Evolutionary conservation across 1,140 invertebrate genomes (phyloP), one percentile per base, ranked within the genome.

Genomic region (Euschistus heros): DNA sequence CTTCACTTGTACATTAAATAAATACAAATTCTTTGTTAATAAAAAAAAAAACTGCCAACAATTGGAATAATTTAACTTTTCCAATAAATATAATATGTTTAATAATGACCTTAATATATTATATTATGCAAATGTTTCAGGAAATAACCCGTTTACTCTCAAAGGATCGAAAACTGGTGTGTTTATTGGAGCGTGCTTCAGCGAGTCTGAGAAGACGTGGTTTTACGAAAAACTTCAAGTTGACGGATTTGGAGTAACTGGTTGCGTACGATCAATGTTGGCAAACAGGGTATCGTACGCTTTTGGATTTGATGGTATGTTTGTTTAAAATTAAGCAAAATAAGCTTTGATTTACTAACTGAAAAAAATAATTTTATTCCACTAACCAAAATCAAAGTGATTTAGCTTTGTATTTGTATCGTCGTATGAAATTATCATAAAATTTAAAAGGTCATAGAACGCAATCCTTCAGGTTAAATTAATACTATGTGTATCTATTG

Each of bases 231-330:
- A 83, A 65, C 72, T 81, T 17, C 78, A 81, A 30, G 77, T 76
- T 7, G 76, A 78, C 24, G 80, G 79, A n/a, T 82, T 81, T 69
- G 81, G 80, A 66, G 79, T 93, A 69, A 87, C 85, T 18, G 90
- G 90, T 37, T 94, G 92, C 76, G 86, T 85, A 69, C 82, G 91
- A 65, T 89, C 91, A 10, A 95, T 97, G 91, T 82, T 97, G 74
- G 87, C 92, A 0, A 94, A 96, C 73, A 81, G 93, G 62, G 82
- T 97, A 33, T 95, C 91, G 0, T 88, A 87, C 66, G 84, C 80
- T 74, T 70, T 89, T 13, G 84, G 86, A 60, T 71, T 83, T 0
- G 81, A 80, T 66, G 87, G 86, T 33, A 68, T 59, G 10, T 3
- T n/a, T 33, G 24, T 59, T n/a, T 27, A 24, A 22, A 22, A 59